Evolutionary conservation across 2,113 vertebrate genomes (phyloP), one percentile per base, ranked within the genome.

Genomic region (Setophaga kirtlandii): DNA sequence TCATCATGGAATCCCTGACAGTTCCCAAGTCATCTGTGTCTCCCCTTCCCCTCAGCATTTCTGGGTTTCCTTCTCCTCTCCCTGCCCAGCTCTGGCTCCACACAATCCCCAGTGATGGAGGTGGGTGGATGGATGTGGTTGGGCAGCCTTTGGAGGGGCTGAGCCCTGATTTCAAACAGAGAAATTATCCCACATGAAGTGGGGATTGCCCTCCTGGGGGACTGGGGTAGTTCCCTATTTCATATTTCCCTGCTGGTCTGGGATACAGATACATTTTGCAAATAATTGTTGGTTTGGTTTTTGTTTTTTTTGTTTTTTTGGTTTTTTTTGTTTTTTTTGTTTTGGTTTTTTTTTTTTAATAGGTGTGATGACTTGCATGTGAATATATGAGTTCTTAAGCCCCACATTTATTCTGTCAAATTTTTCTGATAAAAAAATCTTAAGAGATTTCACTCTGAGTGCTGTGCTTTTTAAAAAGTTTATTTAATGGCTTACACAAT

Each of bases 41-140:
- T 31, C 23, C 31, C n/a, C n/a, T 39, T 39, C 37, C 37, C 37
- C 37, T 39, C 37, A 39, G 37, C 37, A 0, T 37, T 62, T 18
- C 79, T 44, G 27, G 6, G 23, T 44, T 44, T 44, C 17, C 35
- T 41, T 14, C 35, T 8, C 10, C 35, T 7, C 10, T 55, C 59
- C 46, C 0, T 39, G 3, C 16, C 71, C 53, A 9, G 42, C 63
- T 37, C 52, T 35, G 87, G 59, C 44, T 58, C 53, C 21, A 20
- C 42, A 9, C 27, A 15, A 44, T 2, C 1, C 22, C 9, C 33
- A 11, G 39, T 0, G 1, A 2, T 3, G 22, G 49, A 10, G 39
- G n/a, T 20, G 42, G 42, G 9, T 44, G 44, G 44, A 4, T 0
- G 5, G 20, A 7, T 10, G 58, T 11, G 70, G 39, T 8, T 9